Base-by-base conservation (phyloP, 2,888 invertebrate genomes). In the Pseudanteris insignis region DNA sequence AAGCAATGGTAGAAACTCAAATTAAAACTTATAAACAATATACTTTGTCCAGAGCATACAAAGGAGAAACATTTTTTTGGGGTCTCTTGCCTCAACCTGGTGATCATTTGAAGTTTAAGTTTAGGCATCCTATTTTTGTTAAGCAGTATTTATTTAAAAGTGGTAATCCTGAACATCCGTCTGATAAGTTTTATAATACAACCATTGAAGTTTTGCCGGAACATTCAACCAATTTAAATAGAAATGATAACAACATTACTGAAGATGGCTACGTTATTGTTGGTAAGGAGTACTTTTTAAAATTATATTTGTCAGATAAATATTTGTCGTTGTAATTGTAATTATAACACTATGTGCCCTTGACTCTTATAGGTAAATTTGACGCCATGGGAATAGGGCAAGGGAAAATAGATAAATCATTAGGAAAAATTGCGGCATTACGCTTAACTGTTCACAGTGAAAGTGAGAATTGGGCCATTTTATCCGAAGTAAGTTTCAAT, bases 51-150 rank as follows among this genome's bases (percentile, higher is more conserved):
- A 86, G 88, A 65, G 96, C 95, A 2, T 97, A 97, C 77, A 83
- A 85, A 11, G 96, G 97, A 0, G 88, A 89, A 65, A 88, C 89
- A 0, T 95, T 89, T 76, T 97, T 96, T 81, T 96, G 96, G 96
- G 96, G 94, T 0, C 81, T 91, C 6, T 83, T 90, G 28, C 96
- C 96, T 0, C 89, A 89, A 70, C 86, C 88, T 6, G 94, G 91
- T 1, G 93, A 95, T 77, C 83, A 87, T 48, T 83, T 96, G 11
- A 86, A 88, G 65, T 90, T 96, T 76, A 87, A 88, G 78, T 95
- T 96, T 77, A 81, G 84, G 36, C 85, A 86, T 43, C 92, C 95
- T 12, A 83, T 87, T 61, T 72, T 79, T 67, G 79, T 93, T 58
- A 60, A 54, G 65, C 92, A 91, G 69, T 94, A 86, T 81, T 83